These are phyloP conservation scores for Caprella mutica DNA, from an alignment of 2,888 invertebrate species.

Conservation along the genomic window DNA sequence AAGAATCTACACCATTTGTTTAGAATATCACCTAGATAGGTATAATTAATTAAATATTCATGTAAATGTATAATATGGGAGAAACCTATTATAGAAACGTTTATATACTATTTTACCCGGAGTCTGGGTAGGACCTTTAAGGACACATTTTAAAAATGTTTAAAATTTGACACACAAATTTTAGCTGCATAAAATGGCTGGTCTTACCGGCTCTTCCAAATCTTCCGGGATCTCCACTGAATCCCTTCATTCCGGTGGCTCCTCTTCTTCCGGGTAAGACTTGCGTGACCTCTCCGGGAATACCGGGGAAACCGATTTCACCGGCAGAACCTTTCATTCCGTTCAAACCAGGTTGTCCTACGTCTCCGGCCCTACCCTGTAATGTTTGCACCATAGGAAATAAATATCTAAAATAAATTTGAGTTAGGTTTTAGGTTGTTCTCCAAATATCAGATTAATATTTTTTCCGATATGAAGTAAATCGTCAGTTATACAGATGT, in stretches of 20 bases:
- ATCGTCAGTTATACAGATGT: neutral
- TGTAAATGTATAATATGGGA: no score
- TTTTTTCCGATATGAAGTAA: neutral
- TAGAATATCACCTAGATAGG: no score
- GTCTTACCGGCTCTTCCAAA: slow-evolving; percentile 35
- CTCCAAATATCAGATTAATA: neutral
- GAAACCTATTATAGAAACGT: no score
- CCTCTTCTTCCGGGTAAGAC: slow-evolving; percentile 55
- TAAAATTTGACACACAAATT: no score
- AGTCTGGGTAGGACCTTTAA: no score
- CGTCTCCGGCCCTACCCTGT: slow-evolving; percentile 44
- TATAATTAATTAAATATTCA: no score
- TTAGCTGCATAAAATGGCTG: neutral
- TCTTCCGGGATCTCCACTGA: slow-evolving; percentile 24
- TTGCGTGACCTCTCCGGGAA: slow-evolving; percentile 13
- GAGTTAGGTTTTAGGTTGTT: no score
- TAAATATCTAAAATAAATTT: neutral
- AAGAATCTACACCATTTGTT: no score
- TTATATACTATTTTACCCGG: no score
- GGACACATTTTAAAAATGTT: no score
- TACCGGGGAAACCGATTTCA: slow-evolving; percentile 39
- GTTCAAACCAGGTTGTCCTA: slow-evolving; percentile 54
- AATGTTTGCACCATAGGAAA: neutral
- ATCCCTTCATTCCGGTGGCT: slow-evolving; percentile 45
- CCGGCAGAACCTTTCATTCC: slow-evolving; percentile 42